These are phyloP conservation scores for Psittacula derbiana DNA, from an alignment of 2,797 vertebrate species.

Conservation along the genomic window DNA sequence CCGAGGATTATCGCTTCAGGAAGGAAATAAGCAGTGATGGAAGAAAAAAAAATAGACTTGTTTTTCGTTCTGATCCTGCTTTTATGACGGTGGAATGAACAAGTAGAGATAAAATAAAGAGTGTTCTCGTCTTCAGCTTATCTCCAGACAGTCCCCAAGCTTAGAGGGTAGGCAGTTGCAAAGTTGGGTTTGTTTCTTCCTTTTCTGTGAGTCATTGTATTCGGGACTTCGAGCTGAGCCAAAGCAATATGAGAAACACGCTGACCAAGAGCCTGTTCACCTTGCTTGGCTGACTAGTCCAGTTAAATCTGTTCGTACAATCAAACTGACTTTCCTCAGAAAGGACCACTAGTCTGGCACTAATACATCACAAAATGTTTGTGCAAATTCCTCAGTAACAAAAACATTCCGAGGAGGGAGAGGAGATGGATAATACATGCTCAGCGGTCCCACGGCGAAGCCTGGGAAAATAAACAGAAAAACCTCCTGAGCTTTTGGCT, in stretches of 20 bases:
- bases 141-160: background rate
- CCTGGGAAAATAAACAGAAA: background rate
- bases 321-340: background rate
- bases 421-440: background rate
- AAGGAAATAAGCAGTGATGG: slow-evolving; percentile 24
- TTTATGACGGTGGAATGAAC: background rate
- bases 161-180: background rate
- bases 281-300: slow-evolving; percentile 24
- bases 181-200: slow-evolving; percentile 7
- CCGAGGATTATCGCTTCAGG: background rate
- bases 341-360: background rate
- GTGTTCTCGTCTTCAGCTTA: background rate
- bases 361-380: background rate
- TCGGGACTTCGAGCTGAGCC: background rate
- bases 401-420: background rate
- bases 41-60: background rate
- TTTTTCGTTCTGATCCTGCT: background rate
- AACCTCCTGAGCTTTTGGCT: background rate
- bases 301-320: background rate
- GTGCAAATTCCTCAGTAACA: background rate
- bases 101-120: background rate
- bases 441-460: background rate
- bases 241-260: background rate
- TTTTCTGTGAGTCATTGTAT: slow-evolving; percentile 2
- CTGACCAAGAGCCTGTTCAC: slow-evolving; percentile 9